Base-by-base conservation (phyloP, 2,797 vertebrate species). In the Sebastes jordani region DNA sequence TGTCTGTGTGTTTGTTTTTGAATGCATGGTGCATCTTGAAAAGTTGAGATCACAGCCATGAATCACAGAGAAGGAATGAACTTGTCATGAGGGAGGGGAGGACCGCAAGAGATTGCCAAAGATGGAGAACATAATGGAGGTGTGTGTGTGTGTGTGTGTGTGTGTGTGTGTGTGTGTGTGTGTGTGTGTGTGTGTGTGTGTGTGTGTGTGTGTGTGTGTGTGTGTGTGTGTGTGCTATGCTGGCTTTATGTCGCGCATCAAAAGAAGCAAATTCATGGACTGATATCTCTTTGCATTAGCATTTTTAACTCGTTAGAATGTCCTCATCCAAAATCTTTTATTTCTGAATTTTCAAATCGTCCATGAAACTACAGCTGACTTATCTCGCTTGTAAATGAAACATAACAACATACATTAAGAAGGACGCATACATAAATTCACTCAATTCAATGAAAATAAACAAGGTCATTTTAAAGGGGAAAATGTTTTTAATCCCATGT, bases 41-140 rank as follows among this genome's bases (percentile, higher is more conserved):
- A 70, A 87, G 71, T 76, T 78, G 65, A 84, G 81, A 89, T 89
- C 81, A 85, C 59, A 62, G 72, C 65, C 62, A 83, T 87, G 83
- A 89, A 89, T 93, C 87, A 86, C 77, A 80, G 60, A 34, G 2
- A 78, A 80, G 82, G 76, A 86, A 88, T 86, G 81, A 86, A 85
- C 30, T 85, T 84, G 74, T 76, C 81, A 71, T 56, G 36, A 46
- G 64, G 61, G 68, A 5, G 59, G 58, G 32, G 32, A 61, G 72
- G 58, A 8, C 54, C 3, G 20, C 34, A 36, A 42, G 66, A 82
- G 74, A 85, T 79, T 81, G 61, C 75, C 78, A 85, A 69, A 84
- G 75, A 85, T 80, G 71, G 76, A 85, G 73, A 75, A 65, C 30
- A 71, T 82, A 77, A 72, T 86, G 64, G 30, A 55, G 52, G 46